Evolutionary conservation across 2,113 vertebrate genomes (phyloP).

Genomic region (Melanerpes aurifrons): DNA sequence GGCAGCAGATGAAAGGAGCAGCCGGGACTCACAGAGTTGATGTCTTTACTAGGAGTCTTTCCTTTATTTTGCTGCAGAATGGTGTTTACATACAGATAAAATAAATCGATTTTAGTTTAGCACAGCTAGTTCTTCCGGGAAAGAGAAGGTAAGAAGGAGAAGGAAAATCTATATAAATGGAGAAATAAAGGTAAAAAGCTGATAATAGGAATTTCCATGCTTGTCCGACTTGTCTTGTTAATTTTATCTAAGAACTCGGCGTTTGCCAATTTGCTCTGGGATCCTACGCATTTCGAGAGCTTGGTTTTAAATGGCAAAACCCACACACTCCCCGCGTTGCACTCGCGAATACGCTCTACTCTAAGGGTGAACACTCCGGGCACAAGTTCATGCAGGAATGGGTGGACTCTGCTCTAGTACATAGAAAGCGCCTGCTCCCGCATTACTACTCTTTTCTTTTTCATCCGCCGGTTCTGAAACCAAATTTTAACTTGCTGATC

Average conservation of each 20-base stretch:
- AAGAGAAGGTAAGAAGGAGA: conserved; percentile 22
- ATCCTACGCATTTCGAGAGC: background rate
- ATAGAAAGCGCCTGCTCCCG: conserved; percentile 87
- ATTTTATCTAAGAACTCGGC: background rate
- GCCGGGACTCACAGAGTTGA: conserved; percentile 38
- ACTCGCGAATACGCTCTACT: conserved; percentile 19
- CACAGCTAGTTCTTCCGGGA: conserved; percentile 32
- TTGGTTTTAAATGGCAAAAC: conserved; percentile 1
- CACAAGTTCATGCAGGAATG: conserved; percentile 62
- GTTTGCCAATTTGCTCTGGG: background rate
- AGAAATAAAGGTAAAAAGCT: conserved; percentile 47
- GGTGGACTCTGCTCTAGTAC: conserved; percentile 55
- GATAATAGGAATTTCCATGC: conserved; percentile 38
- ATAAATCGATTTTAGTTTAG: conserved; percentile 48
- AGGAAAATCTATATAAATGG: conserved; percentile 44
- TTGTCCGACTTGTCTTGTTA: background rate
- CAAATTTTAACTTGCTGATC: conserved; percentile 98
- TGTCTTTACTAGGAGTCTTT: conserved; percentile 46
- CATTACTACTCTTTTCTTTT: conserved; percentile 92
- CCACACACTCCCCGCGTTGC: background rate
- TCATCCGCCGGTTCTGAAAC: conserved; percentile 97
- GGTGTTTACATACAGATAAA: conserved; percentile 65
- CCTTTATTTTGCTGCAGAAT: conserved; percentile 67
- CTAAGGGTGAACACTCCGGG: conserved; percentile 45
- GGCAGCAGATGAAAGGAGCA: conserved; percentile 36